Conservation (phyloP, 2,888 invertebrate species). For the Acrobasis repandana region DNA sequence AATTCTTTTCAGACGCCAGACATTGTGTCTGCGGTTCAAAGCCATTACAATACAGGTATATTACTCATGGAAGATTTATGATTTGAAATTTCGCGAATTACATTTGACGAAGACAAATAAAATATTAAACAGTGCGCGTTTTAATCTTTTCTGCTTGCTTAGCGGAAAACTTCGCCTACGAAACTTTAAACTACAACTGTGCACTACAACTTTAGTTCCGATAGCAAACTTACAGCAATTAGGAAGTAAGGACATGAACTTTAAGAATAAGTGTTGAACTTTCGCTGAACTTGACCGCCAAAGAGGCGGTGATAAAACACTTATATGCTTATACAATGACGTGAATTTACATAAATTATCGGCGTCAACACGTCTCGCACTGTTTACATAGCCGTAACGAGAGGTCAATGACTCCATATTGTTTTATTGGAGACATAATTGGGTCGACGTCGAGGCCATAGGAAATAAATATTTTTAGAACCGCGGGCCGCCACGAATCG, state of each 20-base stretch:
- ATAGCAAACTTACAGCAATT: conserved; percentile 15
- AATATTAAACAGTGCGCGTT: neutral
- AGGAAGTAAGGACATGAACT: conserved; percentile 26
- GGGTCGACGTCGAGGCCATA: conserved; percentile 71
- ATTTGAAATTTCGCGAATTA: too few species aligned
- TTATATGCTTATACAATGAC: conserved; percentile 68
- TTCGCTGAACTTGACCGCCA: conserved; percentile 80
- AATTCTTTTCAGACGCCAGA: neutral
- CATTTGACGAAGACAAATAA: neutral
- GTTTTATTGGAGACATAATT: conserved; percentile 78
- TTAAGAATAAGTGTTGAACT: conserved; percentile 58
- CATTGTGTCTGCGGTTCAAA: conserved; percentile 9
- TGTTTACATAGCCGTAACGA: conserved; percentile 72
- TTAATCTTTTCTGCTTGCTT: neutral
- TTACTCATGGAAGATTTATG: neutral
- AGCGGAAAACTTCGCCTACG: neutral
- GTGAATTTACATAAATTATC: conserved; percentile 81
- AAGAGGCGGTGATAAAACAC: conserved; percentile 76
- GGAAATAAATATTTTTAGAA: conserved; percentile 56
- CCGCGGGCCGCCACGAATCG: conserved; percentile 44
- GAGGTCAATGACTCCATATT: conserved; percentile 79
- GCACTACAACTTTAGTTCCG: conserved; percentile 18
- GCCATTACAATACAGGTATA: neutral
- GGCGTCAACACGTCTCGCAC: conserved; percentile 69
- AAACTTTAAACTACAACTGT: conserved; percentile 8